Percentiles rank a stretch among this genome's conserved stretches.
Conservation (phyloP, 2,888 invertebrate species). For the Apomyelois bistriatella region DNA sequence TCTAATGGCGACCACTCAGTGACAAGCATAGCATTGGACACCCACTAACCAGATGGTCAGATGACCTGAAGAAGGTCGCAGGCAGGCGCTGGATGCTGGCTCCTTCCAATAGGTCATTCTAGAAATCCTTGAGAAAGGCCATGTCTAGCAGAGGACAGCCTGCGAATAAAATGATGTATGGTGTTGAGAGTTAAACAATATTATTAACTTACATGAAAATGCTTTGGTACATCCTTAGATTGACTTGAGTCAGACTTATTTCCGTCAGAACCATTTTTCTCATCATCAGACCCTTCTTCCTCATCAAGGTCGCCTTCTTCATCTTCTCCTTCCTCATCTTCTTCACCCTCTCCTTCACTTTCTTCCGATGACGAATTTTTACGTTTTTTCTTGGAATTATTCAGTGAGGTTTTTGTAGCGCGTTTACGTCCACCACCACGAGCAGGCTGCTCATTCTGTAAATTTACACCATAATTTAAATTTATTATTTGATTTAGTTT, state of each 20-base stretch:
- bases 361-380: constrained; percentile 71
- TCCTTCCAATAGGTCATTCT: too few species aligned
- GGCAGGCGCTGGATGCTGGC: too few species aligned
- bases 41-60: too few species aligned
- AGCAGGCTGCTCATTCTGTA: constrained; percentile 56
- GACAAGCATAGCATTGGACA: too few species aligned
- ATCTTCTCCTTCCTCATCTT: constrained; percentile 64
- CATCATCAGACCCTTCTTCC: constrained; percentile 75
- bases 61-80: too few species aligned
- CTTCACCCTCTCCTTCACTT: constrained; percentile 65
- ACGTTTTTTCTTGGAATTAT: constrained; percentile 71
- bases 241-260: constrained; percentile 77
- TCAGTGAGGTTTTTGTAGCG: constrained; percentile 48
- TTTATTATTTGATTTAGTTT: too few species aligned
- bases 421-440: constrained; percentile 58
- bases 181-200: too few species aligned
- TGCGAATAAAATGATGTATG: too few species aligned
- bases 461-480: not conserved
- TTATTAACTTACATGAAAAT: constrained; percentile 67
- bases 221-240: constrained; percentile 78
- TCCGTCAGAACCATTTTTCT: constrained; percentile 76
- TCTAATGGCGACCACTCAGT: too few species aligned
- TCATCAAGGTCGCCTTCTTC: constrained; percentile 71
- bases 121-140: too few species aligned
- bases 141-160: too few species aligned